Evolutionary conservation across 2,888 invertebrate genomes (phyloP), one percentile per base, ranked within the genome.

Genomic region (Melitaea athalia): DNA sequence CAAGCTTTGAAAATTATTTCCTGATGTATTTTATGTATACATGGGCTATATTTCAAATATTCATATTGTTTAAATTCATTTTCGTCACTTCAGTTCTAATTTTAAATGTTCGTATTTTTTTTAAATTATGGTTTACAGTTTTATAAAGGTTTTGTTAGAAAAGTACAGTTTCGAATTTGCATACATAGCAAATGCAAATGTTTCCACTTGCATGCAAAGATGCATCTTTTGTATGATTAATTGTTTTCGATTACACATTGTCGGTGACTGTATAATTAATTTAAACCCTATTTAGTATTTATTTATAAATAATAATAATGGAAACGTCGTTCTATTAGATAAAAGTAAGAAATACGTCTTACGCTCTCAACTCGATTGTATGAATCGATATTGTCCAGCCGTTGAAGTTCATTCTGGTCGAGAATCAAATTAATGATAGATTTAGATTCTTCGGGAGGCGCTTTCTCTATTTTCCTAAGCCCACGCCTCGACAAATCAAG

Each of bases 361-460:
- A 97, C 97, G 93, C 95, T 96, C 88, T 96, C 95, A 64, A 98
- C 93, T 82, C 95, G 95, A 68, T 93, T 93, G 86, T 96, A 98
- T 42, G 96, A 95, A 79, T 98, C 97, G 76, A 98, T 95, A 87
- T 97, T 97, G 86, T 98, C 98, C 78, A 98, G 94, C 78, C 97
- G 95, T 81, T 97, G 96, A 72, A 98, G 89, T 83, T 97, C 97
- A 93, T 98, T 98, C 82, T 97, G 96, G 84, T 98, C 97, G 63
- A 97, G 93, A 77, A 96, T 95, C 77, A 98, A 92, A 76, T 94
- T 95, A 71, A 94, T 95, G 79, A 96, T 93, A 72, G 93, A 93
- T 81, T 94, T 94, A 42, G 95, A 94, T 85, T 96, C 95, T 70
- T 95, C 94, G 65, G 93, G 89, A 73, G 95, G 94, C 81, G 96